Percentiles rank a stretch among this genome's conserved stretches.
phyloP scores from a whole-genome alignment of 2,888 invertebrate genomes.

The Euphydryas editha region DNA sequence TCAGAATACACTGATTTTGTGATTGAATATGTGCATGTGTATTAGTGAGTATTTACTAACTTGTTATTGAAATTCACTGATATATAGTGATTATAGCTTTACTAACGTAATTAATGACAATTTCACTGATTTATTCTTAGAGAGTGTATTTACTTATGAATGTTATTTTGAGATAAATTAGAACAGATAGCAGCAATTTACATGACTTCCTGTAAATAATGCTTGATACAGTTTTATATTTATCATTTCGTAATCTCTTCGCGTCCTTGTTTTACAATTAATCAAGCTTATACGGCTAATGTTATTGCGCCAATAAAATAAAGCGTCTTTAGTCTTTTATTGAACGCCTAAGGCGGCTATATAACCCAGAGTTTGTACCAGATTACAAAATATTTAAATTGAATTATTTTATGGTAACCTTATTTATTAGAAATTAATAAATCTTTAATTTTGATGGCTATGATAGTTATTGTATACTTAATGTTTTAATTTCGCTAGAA shows the following conservation, averaged over 20 bases:
- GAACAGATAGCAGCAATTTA: neutral
- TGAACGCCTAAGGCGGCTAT: constrained; percentile 30
- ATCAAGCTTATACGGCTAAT: neutral
- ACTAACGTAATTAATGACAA: too few relatives aligned
- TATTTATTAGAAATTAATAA: too few relatives aligned
- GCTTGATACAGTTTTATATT: neutral
- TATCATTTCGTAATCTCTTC: neutral
- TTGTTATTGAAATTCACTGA: too few relatives aligned
- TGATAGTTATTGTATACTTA: too few relatives aligned
- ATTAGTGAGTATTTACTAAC: too few relatives aligned
- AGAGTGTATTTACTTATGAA: too few relatives aligned
- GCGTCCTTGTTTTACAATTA: neutral
- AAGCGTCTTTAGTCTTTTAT: constrained; percentile 14
- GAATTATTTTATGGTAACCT: neutral
- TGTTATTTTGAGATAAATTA: neutral
- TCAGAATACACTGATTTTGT: too few relatives aligned
- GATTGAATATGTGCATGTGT: too few relatives aligned
- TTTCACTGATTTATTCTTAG: too few relatives aligned
- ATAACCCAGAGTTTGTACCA: constrained; percentile 34
- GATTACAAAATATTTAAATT: constrained; percentile 26
- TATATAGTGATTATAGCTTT: too few relatives aligned
- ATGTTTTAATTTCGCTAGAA: too few relatives aligned
- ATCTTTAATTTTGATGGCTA: too few relatives aligned
- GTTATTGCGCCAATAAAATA: neutral
- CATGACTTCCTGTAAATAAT: neutral